Evolutionary conservation across 2,797 vertebrate genomes (phyloP), one percentile per base, ranked within the genome.

Genomic region (Gymnocypris eckloni): DNA sequence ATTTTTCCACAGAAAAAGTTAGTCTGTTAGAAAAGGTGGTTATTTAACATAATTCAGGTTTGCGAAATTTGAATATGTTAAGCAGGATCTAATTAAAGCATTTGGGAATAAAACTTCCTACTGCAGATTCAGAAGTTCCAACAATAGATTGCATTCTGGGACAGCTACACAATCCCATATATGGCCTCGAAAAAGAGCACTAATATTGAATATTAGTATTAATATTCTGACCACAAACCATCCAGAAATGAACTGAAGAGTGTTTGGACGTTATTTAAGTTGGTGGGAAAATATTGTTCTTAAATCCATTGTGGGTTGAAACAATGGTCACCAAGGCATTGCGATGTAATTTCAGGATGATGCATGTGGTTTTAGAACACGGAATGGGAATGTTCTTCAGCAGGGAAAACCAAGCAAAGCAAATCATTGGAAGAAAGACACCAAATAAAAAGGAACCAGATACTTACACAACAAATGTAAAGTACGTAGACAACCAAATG

Each of bases 381-480:
- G 56, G 50, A 82, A 82, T 25, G 39, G 28, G 66, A 64, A 79
- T 25, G n/a, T 50, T 45, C 43, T n/a, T 48, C 22, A n/a, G 73
- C 50, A 7, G 59, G 64, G 15, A 45, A 80, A 67, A 64, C 11
- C 28, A 92, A 91, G 92, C 82, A 37, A 87, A 92, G 90, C 85
- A 83, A 76, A 80, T 12, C 54, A 64, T 33, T 82, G 73, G 85
- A 77, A 88, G 86, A 48, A 43, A 56, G 81, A 48, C 43, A 59
- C 78, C 80, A 91, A 86, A 86, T 39, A 54, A 66, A 77, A 43
- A 90, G 90, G n/a, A 87, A 90, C 50, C 54, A 91, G 75, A 95
- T 96, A 96, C 95, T 95, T 95, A 96, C 91, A 89, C 77, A 77
- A 90, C 92, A 95, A 94, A 95, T 76, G 93, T 80, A 95, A 94